Conservation (phyloP, 2,888 invertebrate species). For the Cheilosia soror region DNA sequence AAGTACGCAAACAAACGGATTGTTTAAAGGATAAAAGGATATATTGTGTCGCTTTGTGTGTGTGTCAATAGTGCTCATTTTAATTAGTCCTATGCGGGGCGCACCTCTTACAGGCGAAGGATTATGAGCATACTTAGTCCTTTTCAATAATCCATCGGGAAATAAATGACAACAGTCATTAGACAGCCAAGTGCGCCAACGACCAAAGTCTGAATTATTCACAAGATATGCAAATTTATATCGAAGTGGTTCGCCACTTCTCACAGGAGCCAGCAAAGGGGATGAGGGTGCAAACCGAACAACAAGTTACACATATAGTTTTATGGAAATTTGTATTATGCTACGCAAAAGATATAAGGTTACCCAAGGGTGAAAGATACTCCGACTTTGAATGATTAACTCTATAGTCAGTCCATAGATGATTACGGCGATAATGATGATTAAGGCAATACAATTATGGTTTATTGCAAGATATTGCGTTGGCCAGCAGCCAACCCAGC, state of each 20-base stretch:
- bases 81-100: slow-evolving; percentile 54
- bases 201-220: slow-evolving; percentile 26
- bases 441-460: slow-evolving; percentile 56
- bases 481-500: slow-evolving; percentile 1
- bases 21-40: slow-evolving; percentile 66
- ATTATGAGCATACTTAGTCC: slow-evolving; percentile 9
- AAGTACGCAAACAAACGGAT: slow-evolving; percentile 62
- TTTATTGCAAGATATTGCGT: slow-evolving; percentile 45
- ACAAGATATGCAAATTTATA: slow-evolving; percentile 21
- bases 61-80: slow-evolving; percentile 49
- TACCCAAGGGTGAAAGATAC: background rate
- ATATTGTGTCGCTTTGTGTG: slow-evolving; percentile 1
- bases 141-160: slow-evolving; percentile 56
- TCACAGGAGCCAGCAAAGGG: background rate
- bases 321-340: slow-evolving; percentile 25
- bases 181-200: slow-evolving; percentile 16
- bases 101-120: background rate
- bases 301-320: slow-evolving; percentile 10
- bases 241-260: background rate
- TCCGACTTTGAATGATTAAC: background rate
- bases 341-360: slow-evolving; percentile 1
- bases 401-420: slow-evolving; percentile 3
- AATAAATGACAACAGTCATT: slow-evolving; percentile 25
- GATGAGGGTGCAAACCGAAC: background rate
- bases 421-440: slow-evolving; percentile 48